Evolutionary conservation across 2,797 vertebrate species (phyloP).

Genomic region (Lepus townsendii): DNA sequence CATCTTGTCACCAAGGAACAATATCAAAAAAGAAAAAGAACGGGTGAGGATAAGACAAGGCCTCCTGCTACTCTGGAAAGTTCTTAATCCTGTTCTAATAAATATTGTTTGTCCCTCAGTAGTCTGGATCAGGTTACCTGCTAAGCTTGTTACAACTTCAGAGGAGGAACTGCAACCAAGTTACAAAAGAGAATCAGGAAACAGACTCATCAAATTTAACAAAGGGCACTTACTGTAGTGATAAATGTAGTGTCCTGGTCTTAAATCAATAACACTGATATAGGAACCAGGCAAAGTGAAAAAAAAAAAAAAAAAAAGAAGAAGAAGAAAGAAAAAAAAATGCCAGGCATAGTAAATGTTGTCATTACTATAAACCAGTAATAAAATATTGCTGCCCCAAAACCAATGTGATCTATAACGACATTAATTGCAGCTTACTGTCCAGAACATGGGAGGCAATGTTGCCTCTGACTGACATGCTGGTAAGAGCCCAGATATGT

Average conservation of each 20-base stretch:
- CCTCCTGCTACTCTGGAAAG: not conserved
- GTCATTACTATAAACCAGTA: not conserved
- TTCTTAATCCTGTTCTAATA: not conserved
- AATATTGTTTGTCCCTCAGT: not conserved
- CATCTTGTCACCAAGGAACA: not conserved
- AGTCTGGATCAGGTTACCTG: not conserved
- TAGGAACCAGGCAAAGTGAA: not conserved
- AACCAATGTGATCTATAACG: not conserved
- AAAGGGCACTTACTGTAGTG: not conserved
- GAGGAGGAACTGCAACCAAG: not conserved
- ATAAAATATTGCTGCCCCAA: not conserved
- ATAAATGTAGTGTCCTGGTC: slow-evolving; percentile 2
- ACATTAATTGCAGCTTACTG: not conserved
- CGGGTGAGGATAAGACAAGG: not conserved
- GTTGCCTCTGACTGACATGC: not conserved
- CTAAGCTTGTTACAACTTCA: not conserved
- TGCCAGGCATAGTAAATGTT: too few relatives aligned
- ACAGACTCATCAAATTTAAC: not conserved
- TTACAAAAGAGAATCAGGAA: not conserved
- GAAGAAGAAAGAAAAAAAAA: not conserved
- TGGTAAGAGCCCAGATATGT: not conserved
- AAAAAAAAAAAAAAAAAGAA: not conserved
- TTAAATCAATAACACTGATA: not conserved
- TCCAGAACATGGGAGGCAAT: not conserved
- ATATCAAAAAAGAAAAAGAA: not conserved